Evolutionary conservation across 1,140 invertebrate species (phyloP).

Genomic region (Hesperophylax magnus): DNA sequence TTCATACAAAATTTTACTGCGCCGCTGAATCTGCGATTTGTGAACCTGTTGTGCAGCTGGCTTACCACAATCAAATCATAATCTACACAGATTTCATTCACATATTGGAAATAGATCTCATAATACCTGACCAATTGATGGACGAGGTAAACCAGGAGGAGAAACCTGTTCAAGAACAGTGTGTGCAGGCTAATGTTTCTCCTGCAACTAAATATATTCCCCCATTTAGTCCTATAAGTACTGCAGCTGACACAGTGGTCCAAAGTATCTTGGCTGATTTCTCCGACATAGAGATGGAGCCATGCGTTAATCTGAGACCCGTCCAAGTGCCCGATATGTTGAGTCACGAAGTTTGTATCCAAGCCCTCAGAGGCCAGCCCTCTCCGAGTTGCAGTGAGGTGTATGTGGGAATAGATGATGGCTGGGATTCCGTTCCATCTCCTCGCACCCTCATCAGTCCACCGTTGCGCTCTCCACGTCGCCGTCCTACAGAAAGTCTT

Average conservation of each 20-base stretch:
- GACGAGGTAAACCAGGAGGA: constrained; percentile 61
- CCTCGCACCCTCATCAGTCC: constrained; percentile 68
- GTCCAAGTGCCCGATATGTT: constrained; percentile 67
- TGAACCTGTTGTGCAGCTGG: constrained; percentile 68
- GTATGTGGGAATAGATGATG: constrained; percentile 66
- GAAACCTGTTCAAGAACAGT: constrained; percentile 55
- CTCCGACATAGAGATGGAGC: constrained; percentile 68
- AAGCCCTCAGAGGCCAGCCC: constrained; percentile 59
- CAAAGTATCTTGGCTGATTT: constrained; percentile 70
- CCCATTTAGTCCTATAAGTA: constrained; percentile 12
- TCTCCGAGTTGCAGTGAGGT: constrained; percentile 64
- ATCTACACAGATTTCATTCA: constrained; percentile 71
- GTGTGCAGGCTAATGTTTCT: constrained; percentile 13
- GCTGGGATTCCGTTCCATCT: constrained; percentile 69
- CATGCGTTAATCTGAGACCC: constrained; percentile 64
- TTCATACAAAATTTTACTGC: constrained; percentile 70
- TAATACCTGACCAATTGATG: constrained; percentile 64
- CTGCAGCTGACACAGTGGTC: constrained; percentile 63
- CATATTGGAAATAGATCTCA: constrained; percentile 69
- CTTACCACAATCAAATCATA: constrained; percentile 70
- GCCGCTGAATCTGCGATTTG: constrained; percentile 68
- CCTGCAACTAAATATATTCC: constrained; percentile 1
- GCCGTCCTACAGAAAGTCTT: constrained; percentile 68
- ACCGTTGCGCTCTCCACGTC: constrained; percentile 65
- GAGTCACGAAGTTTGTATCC: constrained; percentile 68